Conservation (phyloP, 2,797 vertebrate species). For the Hypotaenidia okinawae region DNA sequence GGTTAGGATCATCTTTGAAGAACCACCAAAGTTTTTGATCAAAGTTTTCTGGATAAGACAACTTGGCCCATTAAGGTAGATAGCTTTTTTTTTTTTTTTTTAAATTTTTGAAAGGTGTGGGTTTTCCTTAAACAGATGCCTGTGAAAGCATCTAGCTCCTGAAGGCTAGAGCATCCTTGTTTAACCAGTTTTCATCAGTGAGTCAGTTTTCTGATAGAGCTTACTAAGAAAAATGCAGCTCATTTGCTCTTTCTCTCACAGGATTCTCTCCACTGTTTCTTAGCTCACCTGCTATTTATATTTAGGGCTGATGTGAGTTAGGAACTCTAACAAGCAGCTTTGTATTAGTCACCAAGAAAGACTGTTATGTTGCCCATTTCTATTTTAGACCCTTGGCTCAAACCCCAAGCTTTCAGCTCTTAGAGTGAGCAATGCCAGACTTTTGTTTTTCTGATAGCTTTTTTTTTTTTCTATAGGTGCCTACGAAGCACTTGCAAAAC, state of each 20-base stretch:
- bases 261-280: neutral
- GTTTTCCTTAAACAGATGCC: slow-evolving; percentile 41
- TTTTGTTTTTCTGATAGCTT: neutral
- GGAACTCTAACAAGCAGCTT: neutral
- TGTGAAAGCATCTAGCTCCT: slow-evolving; percentile 22
- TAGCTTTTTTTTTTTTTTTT: neutral
- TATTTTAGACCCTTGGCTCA: slow-evolving; percentile 46
- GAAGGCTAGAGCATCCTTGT: slow-evolving; percentile 45
- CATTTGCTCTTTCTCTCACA: neutral
- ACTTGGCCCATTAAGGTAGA: slow-evolving; percentile 39
- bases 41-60: slow-evolving; percentile 59
- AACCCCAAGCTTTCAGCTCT: neutral
- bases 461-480: neutral
- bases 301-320: neutral
- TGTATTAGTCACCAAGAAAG: slow-evolving; percentile 5
- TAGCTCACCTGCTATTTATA: neutral
- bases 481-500: neutral
- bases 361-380: neutral
- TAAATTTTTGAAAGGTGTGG: slow-evolving; percentile 40
- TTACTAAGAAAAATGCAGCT: neutral
- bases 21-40: slow-evolving; percentile 50
- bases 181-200: slow-evolving; percentile 53
- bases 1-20: slow-evolving; percentile 58
- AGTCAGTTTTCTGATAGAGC: slow-evolving; percentile 26
- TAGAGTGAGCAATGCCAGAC: neutral